Conservation (phyloP, 2,797 vertebrate genomes). For the Notolabrus celidotus region DNA sequence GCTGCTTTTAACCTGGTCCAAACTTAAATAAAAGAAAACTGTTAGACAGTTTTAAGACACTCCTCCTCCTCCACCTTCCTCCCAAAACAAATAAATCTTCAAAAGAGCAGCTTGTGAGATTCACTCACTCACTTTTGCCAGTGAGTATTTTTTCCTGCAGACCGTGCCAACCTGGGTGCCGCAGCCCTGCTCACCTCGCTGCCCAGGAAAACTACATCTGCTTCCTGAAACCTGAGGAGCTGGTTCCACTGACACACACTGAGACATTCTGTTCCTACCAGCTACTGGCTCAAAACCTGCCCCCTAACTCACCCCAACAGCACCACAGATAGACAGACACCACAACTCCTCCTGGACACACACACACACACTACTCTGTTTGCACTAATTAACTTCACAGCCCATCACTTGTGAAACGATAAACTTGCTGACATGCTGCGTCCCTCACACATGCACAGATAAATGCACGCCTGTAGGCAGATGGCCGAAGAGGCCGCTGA, state of each 20-base stretch:
- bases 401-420: slow-evolving; percentile 23
- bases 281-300: slow-evolving; percentile 72
- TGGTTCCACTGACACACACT: slow-evolving; percentile 51
- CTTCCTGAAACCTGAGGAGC: slow-evolving; percentile 81
- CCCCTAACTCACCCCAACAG: slow-evolving; percentile 24
- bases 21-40: slow-evolving; percentile 2
- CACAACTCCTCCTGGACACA: slow-evolving; percentile 27
- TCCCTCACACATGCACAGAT: slow-evolving; percentile 40
- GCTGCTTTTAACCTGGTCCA: slow-evolving; percentile 18
- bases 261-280: slow-evolving; percentile 84
- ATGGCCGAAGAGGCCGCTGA: slow-evolving; percentile 51
- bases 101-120: slow-evolving; percentile 15
- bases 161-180: slow-evolving; percentile 27
- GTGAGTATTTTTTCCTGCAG: slow-evolving; percentile 26
- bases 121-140: slow-evolving; percentile 8
- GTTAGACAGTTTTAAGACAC: slow-evolving; percentile 23
- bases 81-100: slow-evolving; percentile 20
- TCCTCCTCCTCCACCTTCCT: slow-evolving; percentile 20
- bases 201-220: slow-evolving; percentile 66
- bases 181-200: slow-evolving; percentile 25
- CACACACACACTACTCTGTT: slow-evolving; percentile 20
- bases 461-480: slow-evolving; percentile 40
- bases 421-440: slow-evolving; percentile 30
- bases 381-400: slow-evolving; percentile 39
- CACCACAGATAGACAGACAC: slow-evolving; percentile 41